Evolutionary conservation across 2,888 invertebrate species (phyloP).

Genomic region (Phaedon cochleariae): DNA sequence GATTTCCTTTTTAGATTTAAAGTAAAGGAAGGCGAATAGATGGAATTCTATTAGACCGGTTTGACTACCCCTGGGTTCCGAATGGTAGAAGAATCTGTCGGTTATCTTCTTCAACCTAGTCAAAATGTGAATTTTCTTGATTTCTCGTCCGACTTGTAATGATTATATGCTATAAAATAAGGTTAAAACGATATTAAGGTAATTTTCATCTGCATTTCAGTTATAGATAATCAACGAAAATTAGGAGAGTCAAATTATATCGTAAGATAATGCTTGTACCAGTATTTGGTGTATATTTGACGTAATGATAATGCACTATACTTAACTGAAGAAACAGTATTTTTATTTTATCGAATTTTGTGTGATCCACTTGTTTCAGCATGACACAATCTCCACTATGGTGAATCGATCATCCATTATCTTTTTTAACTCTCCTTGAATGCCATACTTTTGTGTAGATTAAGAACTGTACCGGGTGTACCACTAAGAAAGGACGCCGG

Average conservation of each 20-base stretch:
- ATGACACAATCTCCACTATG: constrained; percentile 25
- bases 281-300: constrained; percentile 13
- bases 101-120: constrained; percentile 37
- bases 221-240: constrained; percentile 5
- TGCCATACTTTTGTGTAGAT: constrained; percentile 24
- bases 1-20: constrained; percentile 37
- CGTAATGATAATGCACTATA: constrained; percentile 5
- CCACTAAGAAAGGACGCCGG: too few species aligned
- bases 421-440: constrained; percentile 17
- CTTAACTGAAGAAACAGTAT: constrained; percentile 1
- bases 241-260: neutral
- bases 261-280: constrained; percentile 3
- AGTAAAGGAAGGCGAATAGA: constrained; percentile 31
- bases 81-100: constrained; percentile 42
- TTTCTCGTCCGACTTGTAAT: constrained; percentile 28
- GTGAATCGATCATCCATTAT: neutral
- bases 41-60: constrained; percentile 39
- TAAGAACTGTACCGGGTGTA: constrained; percentile 1
- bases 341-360: constrained; percentile 1
- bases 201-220: constrained; percentile 16
- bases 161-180: constrained; percentile 28
- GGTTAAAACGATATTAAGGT: constrained; percentile 33
- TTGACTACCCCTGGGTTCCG: constrained; percentile 50
- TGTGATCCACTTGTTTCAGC: constrained; percentile 15
- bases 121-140: constrained; percentile 35